phyloP scores from a whole-genome alignment of 2,888 invertebrate genomes.

The Torymus tubicola region DNA sequence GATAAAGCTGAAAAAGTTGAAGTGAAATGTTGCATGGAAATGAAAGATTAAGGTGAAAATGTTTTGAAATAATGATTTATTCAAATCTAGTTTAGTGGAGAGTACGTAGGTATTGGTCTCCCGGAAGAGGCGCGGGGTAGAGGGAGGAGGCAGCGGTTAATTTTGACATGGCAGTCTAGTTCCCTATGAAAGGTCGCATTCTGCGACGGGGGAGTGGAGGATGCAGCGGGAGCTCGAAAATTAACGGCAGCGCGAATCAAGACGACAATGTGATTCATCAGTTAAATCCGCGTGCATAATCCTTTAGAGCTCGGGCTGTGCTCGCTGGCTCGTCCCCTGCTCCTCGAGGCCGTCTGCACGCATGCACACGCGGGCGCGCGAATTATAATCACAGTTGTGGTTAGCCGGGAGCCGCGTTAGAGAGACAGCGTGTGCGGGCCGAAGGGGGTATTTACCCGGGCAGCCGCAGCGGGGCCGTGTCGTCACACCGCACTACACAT shows the following conservation, averaged over 20 bases:
- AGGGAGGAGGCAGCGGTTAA: no score
- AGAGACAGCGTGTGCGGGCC: constrained; percentile 42
- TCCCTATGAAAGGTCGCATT: no score
- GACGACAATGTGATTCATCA: constrained; percentile 77
- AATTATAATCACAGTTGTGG: constrained; percentile 77
- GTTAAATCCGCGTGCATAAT: constrained; percentile 77
- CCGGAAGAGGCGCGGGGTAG: no score
- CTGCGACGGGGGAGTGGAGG: constrained; percentile 11
- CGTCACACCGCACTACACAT: constrained; percentile 60
- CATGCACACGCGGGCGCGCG: constrained; percentile 63
- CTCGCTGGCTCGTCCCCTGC: constrained; percentile 62
- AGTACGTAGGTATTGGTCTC: no score
- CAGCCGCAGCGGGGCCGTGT: constrained; percentile 1
- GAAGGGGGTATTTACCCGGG: constrained; percentile 68
- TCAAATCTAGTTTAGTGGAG: no score
- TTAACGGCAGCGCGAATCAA: constrained; percentile 76
- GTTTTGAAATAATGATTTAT: no score
- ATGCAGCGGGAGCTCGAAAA: constrained; percentile 65
- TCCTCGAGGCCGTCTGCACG: constrained; percentile 53
- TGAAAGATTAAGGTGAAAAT: no score
- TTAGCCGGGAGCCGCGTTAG: constrained; percentile 63
- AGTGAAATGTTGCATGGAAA: no score
- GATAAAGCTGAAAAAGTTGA: no score
- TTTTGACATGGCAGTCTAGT: no score
- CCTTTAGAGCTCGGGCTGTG: constrained; percentile 71